Conservation (phyloP, 2,797 vertebrate species). For the Sebastes miniatus region DNA sequence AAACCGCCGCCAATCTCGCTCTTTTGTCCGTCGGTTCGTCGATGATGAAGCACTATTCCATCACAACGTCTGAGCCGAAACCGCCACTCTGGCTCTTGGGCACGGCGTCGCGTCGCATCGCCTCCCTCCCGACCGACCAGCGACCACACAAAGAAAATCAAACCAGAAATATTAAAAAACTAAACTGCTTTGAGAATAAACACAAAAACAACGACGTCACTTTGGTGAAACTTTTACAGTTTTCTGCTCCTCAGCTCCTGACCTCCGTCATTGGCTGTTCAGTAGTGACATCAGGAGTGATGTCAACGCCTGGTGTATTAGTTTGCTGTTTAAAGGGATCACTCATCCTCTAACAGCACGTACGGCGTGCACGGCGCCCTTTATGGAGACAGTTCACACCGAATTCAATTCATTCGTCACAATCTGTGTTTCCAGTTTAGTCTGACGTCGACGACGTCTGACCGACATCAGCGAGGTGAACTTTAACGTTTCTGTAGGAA, state of each 20-base stretch:
- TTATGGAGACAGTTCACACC: not conserved
- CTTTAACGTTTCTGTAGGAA: not conserved
- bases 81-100: too few relatives aligned
- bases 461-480: too few relatives aligned
- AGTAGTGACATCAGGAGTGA: not conserved
- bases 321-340: too few relatives aligned
- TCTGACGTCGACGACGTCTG: too few relatives aligned
- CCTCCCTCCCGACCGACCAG: not conserved
- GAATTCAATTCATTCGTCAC: not conserved
- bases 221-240: conserved; percentile 36
- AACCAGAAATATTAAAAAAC: not conserved
- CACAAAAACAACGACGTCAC: not conserved
- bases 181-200: conserved; percentile 1
- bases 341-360: too few relatives aligned
- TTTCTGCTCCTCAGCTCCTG: not conserved
- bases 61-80: not conserved
- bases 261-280: not conserved
- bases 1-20: not conserved
- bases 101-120: too few relatives aligned
- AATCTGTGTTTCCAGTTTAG: not conserved
- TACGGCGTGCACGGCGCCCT: too few relatives aligned
- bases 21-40: not conserved
- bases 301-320: not conserved
- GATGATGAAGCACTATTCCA: not conserved
- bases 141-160: not conserved